phyloP scores from a whole-genome alignment of 2,113 vertebrate genomes.

The Crocuta crocuta region DNA sequence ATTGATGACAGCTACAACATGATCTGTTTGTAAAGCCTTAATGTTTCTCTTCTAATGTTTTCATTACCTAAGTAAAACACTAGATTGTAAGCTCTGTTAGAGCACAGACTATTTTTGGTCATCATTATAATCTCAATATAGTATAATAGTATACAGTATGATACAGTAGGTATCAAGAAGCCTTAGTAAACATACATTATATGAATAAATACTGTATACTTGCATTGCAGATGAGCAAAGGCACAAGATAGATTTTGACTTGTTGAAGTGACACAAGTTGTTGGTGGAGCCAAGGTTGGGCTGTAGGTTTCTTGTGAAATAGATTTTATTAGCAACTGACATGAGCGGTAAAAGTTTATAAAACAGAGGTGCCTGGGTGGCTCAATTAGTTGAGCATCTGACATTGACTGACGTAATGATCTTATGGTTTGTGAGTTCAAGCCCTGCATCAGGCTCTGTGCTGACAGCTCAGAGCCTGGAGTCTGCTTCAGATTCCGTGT shows the following conservation, averaged over 20 bases:
- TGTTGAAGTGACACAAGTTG: background rate
- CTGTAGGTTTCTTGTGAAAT: background rate
- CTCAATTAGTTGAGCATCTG: no score
- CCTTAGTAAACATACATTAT: background rate
- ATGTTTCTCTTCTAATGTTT: conserved; percentile 36
- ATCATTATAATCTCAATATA: background rate
- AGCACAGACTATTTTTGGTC: background rate
- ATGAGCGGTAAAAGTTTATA: background rate
- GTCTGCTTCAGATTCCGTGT: no score
- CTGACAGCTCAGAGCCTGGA: no score
- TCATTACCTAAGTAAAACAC: conserved; percentile 18
- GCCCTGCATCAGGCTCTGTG: no score
- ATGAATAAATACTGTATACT: background rate
- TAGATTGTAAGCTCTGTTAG: background rate
- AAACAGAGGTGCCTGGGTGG: background rate
- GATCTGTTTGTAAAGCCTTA: background rate
- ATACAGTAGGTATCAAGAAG: background rate
- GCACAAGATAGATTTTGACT: background rate
- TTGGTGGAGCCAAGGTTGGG: background rate
- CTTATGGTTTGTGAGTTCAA: no score
- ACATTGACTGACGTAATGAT: no score
- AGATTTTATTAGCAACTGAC: conserved; percentile 28
- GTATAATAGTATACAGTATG: background rate
- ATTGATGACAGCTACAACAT: background rate
- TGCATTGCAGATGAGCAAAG: background rate